Percentiles rank a stretch among this genome's conserved stretches.
Evolutionary conservation across 2,797 vertebrate genomes (phyloP).

Genomic region (Philypnodon macrostomus): DNA sequence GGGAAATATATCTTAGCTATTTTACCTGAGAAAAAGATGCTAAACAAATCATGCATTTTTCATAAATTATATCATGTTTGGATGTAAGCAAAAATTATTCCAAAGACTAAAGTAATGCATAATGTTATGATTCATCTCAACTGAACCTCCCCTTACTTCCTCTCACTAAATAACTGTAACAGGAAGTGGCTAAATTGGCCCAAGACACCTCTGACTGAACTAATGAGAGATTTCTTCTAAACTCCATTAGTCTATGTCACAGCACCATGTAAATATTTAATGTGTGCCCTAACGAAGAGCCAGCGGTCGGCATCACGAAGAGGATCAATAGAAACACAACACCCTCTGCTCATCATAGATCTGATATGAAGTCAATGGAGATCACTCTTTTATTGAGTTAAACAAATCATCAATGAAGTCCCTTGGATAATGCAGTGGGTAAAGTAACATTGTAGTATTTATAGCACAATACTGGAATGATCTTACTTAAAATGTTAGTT

Average conservation of each 20-base stretch:
- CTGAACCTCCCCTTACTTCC: background rate
- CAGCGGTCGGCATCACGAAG: slow-evolving; percentile 3
- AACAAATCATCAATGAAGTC: slow-evolving; percentile 2
- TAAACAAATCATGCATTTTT: no score
- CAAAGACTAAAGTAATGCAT: no score
- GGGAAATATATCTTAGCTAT: no score
- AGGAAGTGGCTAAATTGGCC: background rate
- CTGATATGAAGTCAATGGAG: slow-evolving; percentile 4
- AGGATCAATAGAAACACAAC: slow-evolving; percentile 13
- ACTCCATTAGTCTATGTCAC: slow-evolving; percentile 9
- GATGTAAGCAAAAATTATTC: no score
- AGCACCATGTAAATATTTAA: slow-evolving; percentile 15
- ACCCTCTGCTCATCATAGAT: slow-evolving; percentile 2
- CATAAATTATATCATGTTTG: no score
- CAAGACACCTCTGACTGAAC: background rate
- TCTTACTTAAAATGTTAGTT: no score
- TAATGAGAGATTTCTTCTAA: background rate
- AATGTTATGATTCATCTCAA: no score
- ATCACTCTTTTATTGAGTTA: background rate
- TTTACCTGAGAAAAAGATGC: no score
- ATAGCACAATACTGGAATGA: no score
- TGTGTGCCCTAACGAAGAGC: background rate
- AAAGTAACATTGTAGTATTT: no score
- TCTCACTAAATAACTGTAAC: background rate
- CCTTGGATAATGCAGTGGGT: background rate